Evolutionary conservation across 1,140 invertebrate species (phyloP), one percentile per base, ranked within the genome.

Genomic region (Thaumatotibia leucotreta): DNA sequence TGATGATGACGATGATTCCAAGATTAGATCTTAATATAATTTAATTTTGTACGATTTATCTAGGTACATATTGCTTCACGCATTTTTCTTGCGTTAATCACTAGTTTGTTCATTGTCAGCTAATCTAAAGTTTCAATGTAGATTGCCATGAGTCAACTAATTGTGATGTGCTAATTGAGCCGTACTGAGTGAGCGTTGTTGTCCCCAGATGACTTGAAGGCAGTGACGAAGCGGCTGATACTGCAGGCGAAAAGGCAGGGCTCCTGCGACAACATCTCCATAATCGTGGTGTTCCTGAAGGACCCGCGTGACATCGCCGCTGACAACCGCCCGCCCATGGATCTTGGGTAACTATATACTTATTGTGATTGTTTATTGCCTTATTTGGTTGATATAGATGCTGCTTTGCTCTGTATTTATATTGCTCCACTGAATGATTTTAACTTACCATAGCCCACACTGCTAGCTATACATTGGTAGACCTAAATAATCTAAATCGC

Each of bases 201-300:
- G 45, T 58, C 52, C 23, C n/a, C 92, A 95, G 95, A 93, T 91
- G 92, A 94, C 83, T 92, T 93, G 83, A 92, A 93, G 70, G 91
- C 91, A 75, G 92, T 94, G 72, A 94, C 95, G 70, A 92, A 94
- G 75, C 91, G 93, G 71, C 91, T 98, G 82, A 94, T 96, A 63
- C 91, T 94, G 69, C 89, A 93, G 76, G 95, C 97, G n/a, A 96
- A 95, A 86, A 88, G 93, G 69, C 92, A 94, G 75, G 95, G 95
- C 32, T 97, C 96, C 14, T 91, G 89, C 61, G 97, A 98, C 90
- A 98, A 98, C 87, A 97, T 98, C 83, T 96, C 96, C 49, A 95
- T 97, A 72, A 94, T 98, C 74, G 96, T 97, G 67, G 95, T 97
- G 62, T 97, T 97, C 91, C 93, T 98, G 80, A 94, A 94, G 81